Conservation (phyloP, 2,797 vertebrate species). For the Tachyglossus aculeatus region DNA sequence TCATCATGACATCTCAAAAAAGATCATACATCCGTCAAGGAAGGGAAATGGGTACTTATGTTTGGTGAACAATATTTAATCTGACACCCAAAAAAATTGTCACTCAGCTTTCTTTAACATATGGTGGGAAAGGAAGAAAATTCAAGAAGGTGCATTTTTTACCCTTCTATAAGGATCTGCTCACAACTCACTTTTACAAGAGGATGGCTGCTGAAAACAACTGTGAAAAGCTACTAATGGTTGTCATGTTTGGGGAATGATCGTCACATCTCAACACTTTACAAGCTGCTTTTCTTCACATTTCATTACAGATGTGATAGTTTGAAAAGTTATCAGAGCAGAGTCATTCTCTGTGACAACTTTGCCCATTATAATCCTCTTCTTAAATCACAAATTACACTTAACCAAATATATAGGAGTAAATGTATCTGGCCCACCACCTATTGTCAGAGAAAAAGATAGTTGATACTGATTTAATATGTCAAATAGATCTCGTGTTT, state of each 20-base stretch:
- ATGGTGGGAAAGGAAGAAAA: constrained; percentile 1
- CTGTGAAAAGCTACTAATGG: constrained; percentile 13
- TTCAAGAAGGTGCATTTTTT: not conserved
- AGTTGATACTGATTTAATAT: too few relatives aligned
- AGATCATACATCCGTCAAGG: too few relatives aligned
- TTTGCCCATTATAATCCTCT: too few relatives aligned
- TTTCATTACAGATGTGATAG: constrained; percentile 6
- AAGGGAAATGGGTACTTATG: too few relatives aligned
- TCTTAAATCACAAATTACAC: too few relatives aligned
- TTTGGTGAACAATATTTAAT: too few relatives aligned
- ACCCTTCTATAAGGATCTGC: constrained; percentile 20
- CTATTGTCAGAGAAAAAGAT: not conserved
- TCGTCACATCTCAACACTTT: not conserved
- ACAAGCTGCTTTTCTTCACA: constrained; percentile 31
- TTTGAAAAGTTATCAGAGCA: not conserved
- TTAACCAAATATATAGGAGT: too few relatives aligned
- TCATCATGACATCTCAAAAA: too few relatives aligned
- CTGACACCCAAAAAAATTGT: not conserved
- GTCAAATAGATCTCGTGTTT: too few relatives aligned
- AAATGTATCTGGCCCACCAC: fast-evolving
- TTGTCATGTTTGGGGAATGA: not conserved
- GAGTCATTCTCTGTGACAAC: too few relatives aligned
- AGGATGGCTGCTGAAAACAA: constrained; percentile 34
- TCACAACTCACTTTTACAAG: constrained; percentile 20
- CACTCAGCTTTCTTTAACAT: constrained; percentile 16